Base-by-base conservation (phyloP, 2,113 vertebrate genomes). In the Dolichotis patagonum region DNA sequence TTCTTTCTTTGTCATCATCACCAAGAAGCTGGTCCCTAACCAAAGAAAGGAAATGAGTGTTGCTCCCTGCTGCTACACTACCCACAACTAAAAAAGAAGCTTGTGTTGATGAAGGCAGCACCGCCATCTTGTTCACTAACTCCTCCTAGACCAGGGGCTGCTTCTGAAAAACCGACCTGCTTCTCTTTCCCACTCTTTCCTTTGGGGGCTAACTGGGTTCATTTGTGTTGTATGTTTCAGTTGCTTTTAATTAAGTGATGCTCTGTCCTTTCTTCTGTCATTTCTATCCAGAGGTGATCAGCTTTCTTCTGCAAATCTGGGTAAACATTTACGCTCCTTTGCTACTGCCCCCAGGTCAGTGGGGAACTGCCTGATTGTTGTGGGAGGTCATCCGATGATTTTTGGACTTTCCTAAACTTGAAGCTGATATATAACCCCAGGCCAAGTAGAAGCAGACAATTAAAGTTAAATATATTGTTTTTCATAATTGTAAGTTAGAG, bases 391-490 rank as follows among this genome's bases (percentile, higher is more conserved):
- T 52, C 22, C 67, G 86, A 7, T 28, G 54, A 65, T 49, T 63
- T 63, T 32, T 22, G 43, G 63, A 43, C 30, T 81, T 94, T 77
- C 80, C 43, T 32, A 89, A 97, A 54, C 49, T n/a, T 85, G 30
- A 63, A 69, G 19, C 17, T 86, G 20, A 95, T 58, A 20, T 32
- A 26, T 16, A 88, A 93, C 35, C 35, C 20, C 81, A 80, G 88
- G 46, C 69, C 52, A 93, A 94, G 75, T 12, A 73, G 54, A 67
- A 95, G 41, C 75, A 73, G 63, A 77, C 26, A 83, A 73, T 52
- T 84, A 75, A 94, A 93, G 75, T 93, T 85, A 93, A 96, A 91
- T 41, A 49, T n/a, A 65, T 60, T 95, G 67, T 89, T 95, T 96
- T 95, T 88, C 89, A 77, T 91, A 43, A 85, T 62, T 90, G 63